Evolutionary conservation across 2,797 vertebrate species (phyloP).

Genomic region (Oreochromis mossambicus): DNA sequence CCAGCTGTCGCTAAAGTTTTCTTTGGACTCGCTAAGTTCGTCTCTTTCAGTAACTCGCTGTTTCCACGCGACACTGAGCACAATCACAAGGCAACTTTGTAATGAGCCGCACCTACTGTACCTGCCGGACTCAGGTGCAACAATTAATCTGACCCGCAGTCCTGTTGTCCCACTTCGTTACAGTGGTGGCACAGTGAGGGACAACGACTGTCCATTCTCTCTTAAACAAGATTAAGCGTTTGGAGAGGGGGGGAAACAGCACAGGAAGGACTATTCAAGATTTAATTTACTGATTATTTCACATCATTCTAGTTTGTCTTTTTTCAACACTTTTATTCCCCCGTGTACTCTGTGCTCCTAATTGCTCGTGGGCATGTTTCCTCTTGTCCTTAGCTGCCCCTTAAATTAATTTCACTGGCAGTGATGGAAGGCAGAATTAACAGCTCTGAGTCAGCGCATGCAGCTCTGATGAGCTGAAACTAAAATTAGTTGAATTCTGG

Average conservation of each 20-base stretch:
- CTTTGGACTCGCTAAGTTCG: neutral
- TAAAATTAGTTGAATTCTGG: neutral
- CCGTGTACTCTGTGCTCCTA: neutral
- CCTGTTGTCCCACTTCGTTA: neutral
- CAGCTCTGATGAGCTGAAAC: neutral
- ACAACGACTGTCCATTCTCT: neutral
- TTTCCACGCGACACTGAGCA: neutral
- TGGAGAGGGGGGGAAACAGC: neutral
- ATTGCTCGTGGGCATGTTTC: neutral
- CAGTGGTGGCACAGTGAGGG: neutral
- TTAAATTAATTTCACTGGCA: neutral
- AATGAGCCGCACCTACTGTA: neutral
- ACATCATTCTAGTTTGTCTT: neutral
- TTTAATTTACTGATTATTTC: neutral
- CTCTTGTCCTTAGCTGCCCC: neutral
- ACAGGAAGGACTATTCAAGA: neutral
- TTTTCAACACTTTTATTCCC: neutral
- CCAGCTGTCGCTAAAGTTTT: neutral
- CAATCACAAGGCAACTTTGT: neutral
- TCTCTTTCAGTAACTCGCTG: neutral
- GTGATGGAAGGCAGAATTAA: neutral
- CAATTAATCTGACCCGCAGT: neutral
- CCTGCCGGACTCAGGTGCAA: constrained; percentile 8
- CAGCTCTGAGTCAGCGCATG: neutral
- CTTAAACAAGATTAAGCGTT: neutral